Percentiles rank a stretch among this genome's conserved stretches.
phyloP scores from a whole-genome alignment of 2,888 invertebrate genomes.

The Eledona agricola region DNA sequence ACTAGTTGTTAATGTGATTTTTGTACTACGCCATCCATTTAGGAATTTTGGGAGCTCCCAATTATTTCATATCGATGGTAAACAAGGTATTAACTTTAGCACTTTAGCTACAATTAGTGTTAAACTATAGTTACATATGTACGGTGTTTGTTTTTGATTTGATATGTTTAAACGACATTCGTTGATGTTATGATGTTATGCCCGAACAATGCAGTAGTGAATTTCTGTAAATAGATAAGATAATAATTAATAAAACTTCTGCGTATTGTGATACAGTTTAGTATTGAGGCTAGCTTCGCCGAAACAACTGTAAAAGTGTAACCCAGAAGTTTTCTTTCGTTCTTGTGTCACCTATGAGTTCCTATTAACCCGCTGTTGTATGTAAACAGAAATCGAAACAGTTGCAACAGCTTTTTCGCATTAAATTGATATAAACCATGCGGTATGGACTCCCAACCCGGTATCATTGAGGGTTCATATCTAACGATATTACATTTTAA shows the following conservation, averaged over 20 bases:
- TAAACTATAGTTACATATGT: too few relatives aligned
- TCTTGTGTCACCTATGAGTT: too few relatives aligned
- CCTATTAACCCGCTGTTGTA: too few relatives aligned
- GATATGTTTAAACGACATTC: too few relatives aligned
- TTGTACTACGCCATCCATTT: slow-evolving; percentile 26
- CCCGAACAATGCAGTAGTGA: slow-evolving; percentile 38
- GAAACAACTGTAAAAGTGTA: slow-evolving; percentile 32
- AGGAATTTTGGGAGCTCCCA: neutral
- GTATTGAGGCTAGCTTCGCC: slow-evolving; percentile 41
- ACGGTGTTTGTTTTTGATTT: slow-evolving; percentile 23
- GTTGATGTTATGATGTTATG: slow-evolving; percentile 28
- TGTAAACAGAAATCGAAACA: neutral
- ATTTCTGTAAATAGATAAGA: slow-evolving; percentile 34
- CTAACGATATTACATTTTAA: slow-evolving; percentile 17
- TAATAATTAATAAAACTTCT: slow-evolving; percentile 34
- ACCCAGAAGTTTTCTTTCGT: too few relatives aligned
- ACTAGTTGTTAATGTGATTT: slow-evolving; percentile 33
- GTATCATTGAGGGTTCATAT: slow-evolving; percentile 12
- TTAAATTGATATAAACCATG: too few relatives aligned
- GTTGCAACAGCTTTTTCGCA: slow-evolving; percentile 14
- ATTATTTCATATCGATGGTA: slow-evolving; percentile 25
- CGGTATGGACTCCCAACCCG: too few relatives aligned
- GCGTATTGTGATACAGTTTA: slow-evolving; percentile 40
- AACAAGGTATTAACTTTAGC: slow-evolving; percentile 32
- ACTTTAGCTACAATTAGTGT: too few relatives aligned